Percentiles rank a stretch among this genome's conserved stretches.
phyloP scores from a whole-genome alignment of 1,140 invertebrate genomes.

The Hirudo medicinalis region DNA sequence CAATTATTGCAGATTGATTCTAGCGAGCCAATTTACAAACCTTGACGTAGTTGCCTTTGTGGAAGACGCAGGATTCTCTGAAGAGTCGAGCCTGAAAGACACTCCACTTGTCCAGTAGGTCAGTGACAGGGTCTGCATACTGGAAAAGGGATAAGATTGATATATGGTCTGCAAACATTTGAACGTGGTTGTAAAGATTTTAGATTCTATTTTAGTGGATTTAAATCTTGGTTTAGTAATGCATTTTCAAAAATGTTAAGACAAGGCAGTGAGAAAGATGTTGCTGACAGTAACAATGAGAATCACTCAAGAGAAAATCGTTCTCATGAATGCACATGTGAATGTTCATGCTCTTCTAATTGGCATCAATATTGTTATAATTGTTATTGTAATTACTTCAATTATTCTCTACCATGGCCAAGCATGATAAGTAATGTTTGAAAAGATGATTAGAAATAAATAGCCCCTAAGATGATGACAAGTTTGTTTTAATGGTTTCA shows the following conservation, averaged over 20 bases:
- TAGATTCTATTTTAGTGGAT: background rate
- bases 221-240: background rate
- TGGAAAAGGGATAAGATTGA: conserved; percentile 38
- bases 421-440: too few species aligned
- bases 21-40: conserved; percentile 28
- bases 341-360: too few species aligned
- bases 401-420: too few species aligned
- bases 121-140: conserved; percentile 98
- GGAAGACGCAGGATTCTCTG: conserved; percentile 98
- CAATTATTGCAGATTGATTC: background rate
- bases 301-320: too few species aligned
- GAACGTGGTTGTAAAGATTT: background rate
- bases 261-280: too few species aligned
- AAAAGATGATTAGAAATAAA: too few species aligned
- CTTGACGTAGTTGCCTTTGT: conserved; percentile 98
- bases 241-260: background rate
- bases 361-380: too few species aligned
- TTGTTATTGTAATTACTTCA: too few species aligned
- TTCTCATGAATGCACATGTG: too few species aligned
- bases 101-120: conserved; percentile 92
- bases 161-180: background rate
- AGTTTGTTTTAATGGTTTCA: too few species aligned
- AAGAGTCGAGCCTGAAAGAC: conserved; percentile 91
- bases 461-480: too few species aligned
- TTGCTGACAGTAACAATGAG: too few species aligned